These are phyloP conservation scores for Hirtodrosophila duncani DNA, from an alignment of 2,888 invertebrate species.

Conservation along the genomic window DNA sequence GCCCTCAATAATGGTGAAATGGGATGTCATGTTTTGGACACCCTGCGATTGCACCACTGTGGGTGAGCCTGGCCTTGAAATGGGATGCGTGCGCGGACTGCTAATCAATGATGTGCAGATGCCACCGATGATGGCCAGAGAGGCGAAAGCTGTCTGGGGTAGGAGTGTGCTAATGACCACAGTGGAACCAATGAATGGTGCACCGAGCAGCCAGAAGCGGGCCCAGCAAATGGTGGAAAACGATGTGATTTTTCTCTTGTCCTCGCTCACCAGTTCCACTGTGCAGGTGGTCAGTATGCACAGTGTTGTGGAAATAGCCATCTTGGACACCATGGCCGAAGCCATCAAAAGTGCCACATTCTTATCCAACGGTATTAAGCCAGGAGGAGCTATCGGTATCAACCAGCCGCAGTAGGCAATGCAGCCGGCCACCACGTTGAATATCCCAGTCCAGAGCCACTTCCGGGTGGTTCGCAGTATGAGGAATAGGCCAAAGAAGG, in stretches of 20 bases:
- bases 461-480: constrained; percentile 76
- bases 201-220: constrained; percentile 77
- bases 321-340: constrained; percentile 78
- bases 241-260: constrained; percentile 76
- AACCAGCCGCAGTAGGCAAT: constrained; percentile 77
- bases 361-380: constrained; percentile 67
- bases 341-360: constrained; percentile 76
- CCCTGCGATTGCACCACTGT: constrained; percentile 38
- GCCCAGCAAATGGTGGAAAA: constrained; percentile 79
- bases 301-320: constrained; percentile 77
- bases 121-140: constrained; percentile 76
- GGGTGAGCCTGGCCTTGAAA: constrained; percentile 33
- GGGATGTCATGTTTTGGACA: constrained; percentile 53
- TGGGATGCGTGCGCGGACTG: constrained; percentile 76
- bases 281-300: constrained; percentile 78
- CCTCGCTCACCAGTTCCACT: constrained; percentile 76
- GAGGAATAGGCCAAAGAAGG: constrained; percentile 76
- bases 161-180: constrained; percentile 76
- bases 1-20: constrained; percentile 59
- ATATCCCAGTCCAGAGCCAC: constrained; percentile 77
- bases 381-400: constrained; percentile 72
- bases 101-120: constrained; percentile 74
- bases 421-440: constrained; percentile 76
- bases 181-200: constrained; percentile 78
- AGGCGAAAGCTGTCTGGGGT: constrained; percentile 77